Percentiles rank a stretch among this genome's conserved stretches.
Conservation (phyloP, 2,797 vertebrate species). For the Gambusia yucatana region DNA sequence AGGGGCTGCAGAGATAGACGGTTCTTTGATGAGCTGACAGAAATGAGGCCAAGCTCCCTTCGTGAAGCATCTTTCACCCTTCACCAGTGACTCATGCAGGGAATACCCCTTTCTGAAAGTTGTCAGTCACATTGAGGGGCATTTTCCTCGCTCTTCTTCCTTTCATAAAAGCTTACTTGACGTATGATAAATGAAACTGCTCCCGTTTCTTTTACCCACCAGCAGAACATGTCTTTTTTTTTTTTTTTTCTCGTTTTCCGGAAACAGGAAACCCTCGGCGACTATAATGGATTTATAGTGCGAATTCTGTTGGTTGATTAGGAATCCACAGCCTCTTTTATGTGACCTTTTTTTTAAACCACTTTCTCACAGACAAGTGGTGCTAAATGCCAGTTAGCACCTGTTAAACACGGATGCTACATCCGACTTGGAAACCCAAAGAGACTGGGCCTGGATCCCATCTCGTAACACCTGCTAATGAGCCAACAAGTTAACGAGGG, state of each 20-base stretch:
- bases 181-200: constrained; percentile 50
- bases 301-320: constrained; percentile 50
- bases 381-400: constrained; percentile 76
- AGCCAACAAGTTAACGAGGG: constrained; percentile 62
- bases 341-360: constrained; percentile 55
- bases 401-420: constrained; percentile 69
- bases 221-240: constrained; percentile 34
- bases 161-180: constrained; percentile 50
- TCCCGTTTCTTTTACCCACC: constrained; percentile 41
- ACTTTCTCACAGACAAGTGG: constrained; percentile 51
- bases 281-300: constrained; percentile 63
- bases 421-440: constrained; percentile 54
- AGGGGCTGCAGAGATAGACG: constrained; percentile 32
- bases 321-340: constrained; percentile 23
- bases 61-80: constrained; percentile 32
- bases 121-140: constrained; percentile 56
- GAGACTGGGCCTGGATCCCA: constrained; percentile 52
- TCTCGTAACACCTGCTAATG: constrained; percentile 81
- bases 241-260: constrained; percentile 17
- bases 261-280: constrained; percentile 57
- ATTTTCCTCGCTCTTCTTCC: constrained; percentile 43
- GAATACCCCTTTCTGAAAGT: constrained; percentile 34
- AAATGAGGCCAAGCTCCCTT: constrained; percentile 36
- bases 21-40: constrained; percentile 49
- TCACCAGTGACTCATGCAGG: constrained; percentile 28